phyloP scores from a whole-genome alignment of 1,140 invertebrate species.

The Leptinotarsa undecemlineata region DNA sequence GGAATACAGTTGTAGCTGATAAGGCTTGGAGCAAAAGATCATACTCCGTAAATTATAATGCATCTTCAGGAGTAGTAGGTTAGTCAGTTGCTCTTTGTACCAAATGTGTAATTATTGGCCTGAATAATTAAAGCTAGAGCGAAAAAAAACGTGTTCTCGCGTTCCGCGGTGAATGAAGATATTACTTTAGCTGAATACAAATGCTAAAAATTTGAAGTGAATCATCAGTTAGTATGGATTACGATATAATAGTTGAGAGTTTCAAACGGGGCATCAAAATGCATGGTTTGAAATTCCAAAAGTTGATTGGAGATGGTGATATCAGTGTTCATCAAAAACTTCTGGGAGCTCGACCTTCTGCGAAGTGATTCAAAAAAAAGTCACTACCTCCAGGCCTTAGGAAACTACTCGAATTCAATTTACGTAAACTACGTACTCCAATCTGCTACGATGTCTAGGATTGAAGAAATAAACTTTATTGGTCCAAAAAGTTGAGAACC shows the following conservation, averaged over 20 bases:
- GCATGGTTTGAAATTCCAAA: constrained; percentile 43
- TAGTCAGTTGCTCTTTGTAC: background rate
- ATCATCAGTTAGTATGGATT: constrained; percentile 52
- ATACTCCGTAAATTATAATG: no score
- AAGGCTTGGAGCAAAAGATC: no score
- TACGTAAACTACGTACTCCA: background rate
- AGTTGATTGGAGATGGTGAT: constrained; percentile 52
- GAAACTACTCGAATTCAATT: background rate
- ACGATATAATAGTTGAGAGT: constrained; percentile 50
- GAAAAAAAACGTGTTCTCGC: constrained; percentile 40
- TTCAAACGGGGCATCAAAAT: constrained; percentile 45
- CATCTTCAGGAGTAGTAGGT: constrained; percentile 41
- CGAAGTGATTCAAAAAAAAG: background rate
- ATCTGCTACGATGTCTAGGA: background rate
- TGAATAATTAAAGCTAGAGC: constrained; percentile 43
- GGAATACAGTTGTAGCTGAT: no score
- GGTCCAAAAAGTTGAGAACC: no score
- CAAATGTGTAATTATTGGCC: background rate
- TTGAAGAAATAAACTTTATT: background rate
- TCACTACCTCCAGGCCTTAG: background rate
- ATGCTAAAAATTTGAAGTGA: no score
- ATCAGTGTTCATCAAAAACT: background rate
- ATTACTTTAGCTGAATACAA: constrained; percentile 13
- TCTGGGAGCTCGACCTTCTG: constrained; percentile 17
- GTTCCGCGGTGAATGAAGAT: background rate